A percentile compares a stretch with the other conserved stretches of the same genome.
phyloP scores from a whole-genome alignment of 2,888 invertebrate genomes.

The Hedychridium roseum region DNA sequence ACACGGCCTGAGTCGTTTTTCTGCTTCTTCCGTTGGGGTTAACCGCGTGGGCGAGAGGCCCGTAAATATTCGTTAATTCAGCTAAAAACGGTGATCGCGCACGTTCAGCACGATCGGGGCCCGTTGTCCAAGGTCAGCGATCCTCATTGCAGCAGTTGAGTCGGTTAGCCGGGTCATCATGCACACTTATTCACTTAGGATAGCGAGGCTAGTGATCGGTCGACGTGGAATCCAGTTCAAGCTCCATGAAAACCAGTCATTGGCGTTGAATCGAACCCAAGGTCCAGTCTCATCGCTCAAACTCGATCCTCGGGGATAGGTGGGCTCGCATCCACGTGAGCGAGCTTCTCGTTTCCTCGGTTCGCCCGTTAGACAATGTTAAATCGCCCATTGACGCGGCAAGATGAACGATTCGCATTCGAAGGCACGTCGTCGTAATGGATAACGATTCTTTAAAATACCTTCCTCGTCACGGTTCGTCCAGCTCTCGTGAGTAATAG shows the following conservation, averaged over 20 bases:
- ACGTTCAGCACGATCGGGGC: no score
- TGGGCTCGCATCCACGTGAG: conserved; percentile 5
- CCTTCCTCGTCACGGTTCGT: conserved; percentile 18
- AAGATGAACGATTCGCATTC: conserved; percentile 7
- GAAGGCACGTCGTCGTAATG: conserved; percentile 14
- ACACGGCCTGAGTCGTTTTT: no score
- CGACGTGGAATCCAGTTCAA: conserved; percentile 37
- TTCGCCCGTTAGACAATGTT: conserved; percentile 26
- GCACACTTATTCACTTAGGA: no score
- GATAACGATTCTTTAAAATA: conserved; percentile 25
- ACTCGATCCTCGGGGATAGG: conserved; percentile 33
- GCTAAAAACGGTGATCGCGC: no score
- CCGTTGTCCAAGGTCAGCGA: not conserved
- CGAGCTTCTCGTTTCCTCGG: conserved; percentile 11
- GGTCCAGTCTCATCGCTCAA: conserved; percentile 43
- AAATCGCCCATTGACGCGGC: conserved; percentile 12
- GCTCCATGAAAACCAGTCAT: conserved; percentile 43
- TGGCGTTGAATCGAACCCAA: conserved; percentile 42
- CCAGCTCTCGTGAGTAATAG: conserved; percentile 10
- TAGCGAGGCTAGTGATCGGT: no score
- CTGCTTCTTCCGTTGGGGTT: no score
- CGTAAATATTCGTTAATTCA: no score
- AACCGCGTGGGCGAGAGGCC: no score
- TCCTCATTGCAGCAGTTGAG: not conserved
- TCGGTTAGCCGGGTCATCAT: not conserved